These are phyloP conservation scores for Lepisosteus oculatus DNA, from an alignment of 2,113 vertebrate species.

Conservation along the genomic window DNA sequence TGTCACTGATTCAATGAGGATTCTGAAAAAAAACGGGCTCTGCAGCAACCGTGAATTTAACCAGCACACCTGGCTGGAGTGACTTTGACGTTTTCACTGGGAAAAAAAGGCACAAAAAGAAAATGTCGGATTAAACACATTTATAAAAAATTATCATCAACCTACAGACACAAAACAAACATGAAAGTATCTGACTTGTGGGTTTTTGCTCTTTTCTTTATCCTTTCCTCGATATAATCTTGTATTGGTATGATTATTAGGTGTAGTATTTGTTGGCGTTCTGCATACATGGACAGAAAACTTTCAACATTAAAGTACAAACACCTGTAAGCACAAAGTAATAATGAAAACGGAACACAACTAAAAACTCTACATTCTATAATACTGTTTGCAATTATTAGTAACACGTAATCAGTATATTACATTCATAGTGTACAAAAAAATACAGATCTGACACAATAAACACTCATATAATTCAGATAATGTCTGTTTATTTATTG, in stretches of 20 bases:
- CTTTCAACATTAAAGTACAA: not conserved
- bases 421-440: no score
- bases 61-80: constrained; percentile 17
- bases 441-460: no score
- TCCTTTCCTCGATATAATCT: not conserved
- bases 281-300: no score
- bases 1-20: constrained; percentile 35
- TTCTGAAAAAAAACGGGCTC: constrained; percentile 8
- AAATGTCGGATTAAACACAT: not conserved
- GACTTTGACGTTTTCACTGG: constrained; percentile 25
- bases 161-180: no score
- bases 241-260: not conserved
- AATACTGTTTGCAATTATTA: no score
- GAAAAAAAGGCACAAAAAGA: constrained; percentile 14
- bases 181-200: no score
- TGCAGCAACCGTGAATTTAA: constrained; percentile 14
- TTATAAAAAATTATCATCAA: not conserved
- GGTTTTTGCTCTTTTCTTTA: no score
- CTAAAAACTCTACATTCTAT: no score
- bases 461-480: no score
- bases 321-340: not conserved
- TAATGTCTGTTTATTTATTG: no score
- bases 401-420: no score
- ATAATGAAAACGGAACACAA: not conserved
- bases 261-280: not conserved